A percentile compares a stretch with the other conserved stretches of the same genome.
phyloP scores from a whole-genome alignment of 92 coral and sea anemone genomes.

The Epizoanthus ramosus region DNA sequence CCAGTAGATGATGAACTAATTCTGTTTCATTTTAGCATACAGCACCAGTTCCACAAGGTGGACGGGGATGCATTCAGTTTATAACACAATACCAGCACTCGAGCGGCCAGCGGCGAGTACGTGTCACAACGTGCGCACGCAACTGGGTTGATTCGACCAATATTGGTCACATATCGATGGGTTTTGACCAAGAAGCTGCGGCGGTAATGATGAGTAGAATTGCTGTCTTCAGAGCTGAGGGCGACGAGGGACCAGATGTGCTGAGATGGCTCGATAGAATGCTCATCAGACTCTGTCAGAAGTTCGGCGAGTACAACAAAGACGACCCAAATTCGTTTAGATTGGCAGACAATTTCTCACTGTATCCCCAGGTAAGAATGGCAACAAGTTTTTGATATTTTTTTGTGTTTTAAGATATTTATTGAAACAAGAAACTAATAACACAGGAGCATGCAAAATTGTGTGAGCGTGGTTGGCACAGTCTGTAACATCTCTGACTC shows the following conservation, averaged over 20 bases:
- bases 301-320: conserved; percentile 96
- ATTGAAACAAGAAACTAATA: neutral
- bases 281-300: conserved; percentile 97
- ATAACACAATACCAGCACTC: conserved; percentile 98
- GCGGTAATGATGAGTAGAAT: conserved; percentile 94
- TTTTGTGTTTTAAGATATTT: too few relatives aligned
- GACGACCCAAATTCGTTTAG: conserved; percentile 94
- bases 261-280: conserved; percentile 98
- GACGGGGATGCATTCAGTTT: conserved; percentile 92
- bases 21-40: conserved; percentile 68
- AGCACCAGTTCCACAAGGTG: conserved; percentile 99
- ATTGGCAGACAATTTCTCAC: conserved; percentile 91
- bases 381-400: neutral
- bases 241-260: conserved; percentile 98
- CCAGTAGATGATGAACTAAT: neutral
- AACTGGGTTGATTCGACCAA: conserved; percentile 95
- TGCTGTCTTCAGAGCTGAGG: conserved; percentile 93
- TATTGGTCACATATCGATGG: conserved; percentile 83
- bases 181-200: conserved; percentile 87
- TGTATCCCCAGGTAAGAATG: conserved; percentile 93
- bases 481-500: too few relatives aligned
- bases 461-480: too few relatives aligned
- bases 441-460: neutral
- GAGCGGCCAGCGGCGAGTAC: conserved; percentile 97
- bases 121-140: conserved; percentile 97